Percentiles rank a stretch among this genome's conserved stretches.
phyloP scores from a whole-genome alignment of 2,797 vertebrate species.

The Bradypus variegatus region DNA sequence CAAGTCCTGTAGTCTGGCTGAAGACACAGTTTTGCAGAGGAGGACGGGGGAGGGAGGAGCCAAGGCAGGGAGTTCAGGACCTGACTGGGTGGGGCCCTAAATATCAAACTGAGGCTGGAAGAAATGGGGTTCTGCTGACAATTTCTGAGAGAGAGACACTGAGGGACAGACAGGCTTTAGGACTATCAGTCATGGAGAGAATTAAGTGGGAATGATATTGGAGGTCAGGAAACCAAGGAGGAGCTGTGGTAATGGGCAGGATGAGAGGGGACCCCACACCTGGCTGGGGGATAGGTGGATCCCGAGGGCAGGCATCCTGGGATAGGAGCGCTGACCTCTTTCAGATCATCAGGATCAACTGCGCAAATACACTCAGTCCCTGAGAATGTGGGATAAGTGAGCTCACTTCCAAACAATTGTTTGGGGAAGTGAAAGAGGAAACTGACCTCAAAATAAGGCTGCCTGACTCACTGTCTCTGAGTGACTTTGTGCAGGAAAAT shows the following conservation, averaged over 20 bases:
- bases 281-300: not conserved
- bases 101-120: not conserved
- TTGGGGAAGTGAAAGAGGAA: constrained; percentile 63
- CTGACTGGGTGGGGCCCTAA: not conserved
- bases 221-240: not conserved
- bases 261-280: too few relatives aligned
- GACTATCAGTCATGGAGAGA: not conserved
- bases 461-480: constrained; percentile 55
- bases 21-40: constrained; percentile 10
- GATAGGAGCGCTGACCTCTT: not conserved
- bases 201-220: not conserved
- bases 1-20: not conserved
- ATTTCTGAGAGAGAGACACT: not conserved
- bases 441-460: constrained; percentile 41
- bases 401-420: constrained; percentile 35
- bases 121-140: not conserved
- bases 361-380: not conserved
- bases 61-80: not conserved
- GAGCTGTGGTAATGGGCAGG: not conserved
- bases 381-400: not conserved
- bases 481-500: constrained; percentile 34
- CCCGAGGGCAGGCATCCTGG: not conserved
- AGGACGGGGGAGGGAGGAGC: not conserved
- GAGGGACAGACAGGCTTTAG: not conserved
- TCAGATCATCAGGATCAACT: not conserved